These are phyloP conservation scores for Porites rus DNA, from an alignment of 92 coral and sea anemone species.

Conservation along the genomic window DNA sequence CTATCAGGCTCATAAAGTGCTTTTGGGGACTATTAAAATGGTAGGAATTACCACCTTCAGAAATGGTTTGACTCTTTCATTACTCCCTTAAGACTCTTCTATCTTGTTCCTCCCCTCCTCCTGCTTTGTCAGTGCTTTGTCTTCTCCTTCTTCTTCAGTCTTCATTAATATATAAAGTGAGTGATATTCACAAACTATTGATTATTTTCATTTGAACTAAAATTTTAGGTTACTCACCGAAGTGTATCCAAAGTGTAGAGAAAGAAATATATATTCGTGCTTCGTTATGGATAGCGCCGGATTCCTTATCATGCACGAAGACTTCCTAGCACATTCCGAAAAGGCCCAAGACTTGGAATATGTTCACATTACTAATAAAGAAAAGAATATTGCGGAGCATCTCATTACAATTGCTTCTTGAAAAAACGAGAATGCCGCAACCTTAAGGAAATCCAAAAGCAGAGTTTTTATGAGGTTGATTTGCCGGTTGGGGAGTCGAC, in stretches of 20 bases:
- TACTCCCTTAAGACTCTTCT: too few relatives aligned
- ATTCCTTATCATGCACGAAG: constrained; percentile 67
- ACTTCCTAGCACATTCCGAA: constrained; percentile 54
- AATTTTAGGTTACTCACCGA: constrained; percentile 50
- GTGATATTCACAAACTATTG: too few relatives aligned
- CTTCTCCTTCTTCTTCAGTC: too few relatives aligned
- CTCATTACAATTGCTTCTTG: constrained; percentile 46
- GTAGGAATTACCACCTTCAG: too few relatives aligned
- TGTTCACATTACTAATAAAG: constrained; percentile 60
- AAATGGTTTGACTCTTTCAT: too few relatives aligned
- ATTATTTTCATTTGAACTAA: too few relatives aligned
- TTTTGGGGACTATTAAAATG: too few relatives aligned
- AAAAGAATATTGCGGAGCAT: constrained; percentile 62
- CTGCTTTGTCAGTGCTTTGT: too few relatives aligned
- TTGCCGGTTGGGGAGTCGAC: constrained; percentile 5
- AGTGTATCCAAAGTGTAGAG: constrained; percentile 58
- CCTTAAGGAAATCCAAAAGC: constrained; percentile 31
- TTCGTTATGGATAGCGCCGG: constrained; percentile 73
- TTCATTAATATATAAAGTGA: too few relatives aligned
- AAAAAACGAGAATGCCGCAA: constrained; percentile 50
- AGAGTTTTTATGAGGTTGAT: constrained; percentile 70
- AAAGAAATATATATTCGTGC: constrained; percentile 37
- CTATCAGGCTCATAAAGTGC: too few relatives aligned
- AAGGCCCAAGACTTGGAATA: constrained; percentile 41
- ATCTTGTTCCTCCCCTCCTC: too few relatives aligned